Conservation (phyloP, 2,113 vertebrate species). For the Grammomys dolichurus region DNA sequence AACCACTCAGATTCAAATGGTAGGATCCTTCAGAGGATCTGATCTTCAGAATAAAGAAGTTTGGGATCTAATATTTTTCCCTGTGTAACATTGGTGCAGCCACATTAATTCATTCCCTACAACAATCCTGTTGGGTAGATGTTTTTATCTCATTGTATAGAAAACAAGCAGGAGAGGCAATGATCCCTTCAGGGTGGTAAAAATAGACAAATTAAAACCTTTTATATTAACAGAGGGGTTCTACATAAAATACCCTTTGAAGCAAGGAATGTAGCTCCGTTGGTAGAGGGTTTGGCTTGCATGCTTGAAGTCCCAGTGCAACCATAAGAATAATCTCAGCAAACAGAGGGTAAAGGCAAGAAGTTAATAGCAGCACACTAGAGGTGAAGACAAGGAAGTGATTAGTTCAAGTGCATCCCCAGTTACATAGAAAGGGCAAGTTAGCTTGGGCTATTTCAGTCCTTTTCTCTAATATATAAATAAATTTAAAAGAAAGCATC, state of each 20-base stretch:
- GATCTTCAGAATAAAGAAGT: constrained; percentile 4
- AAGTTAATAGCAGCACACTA: neutral
- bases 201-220: neutral
- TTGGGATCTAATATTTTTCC: neutral
- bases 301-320: neutral
- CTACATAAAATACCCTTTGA: neutral
- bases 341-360: neutral
- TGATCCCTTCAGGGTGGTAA: neutral
- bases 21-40: neutral
- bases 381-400: neutral
- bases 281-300: neutral
- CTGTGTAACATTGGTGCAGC: neutral
- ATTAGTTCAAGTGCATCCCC: neutral
- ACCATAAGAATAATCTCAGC: neutral
- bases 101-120: neutral
- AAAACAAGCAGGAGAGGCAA: neutral
- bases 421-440: neutral
- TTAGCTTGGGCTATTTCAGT: neutral
- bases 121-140: neutral
- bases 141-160: neutral
- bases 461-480: neutral
- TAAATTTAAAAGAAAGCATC: neutral
- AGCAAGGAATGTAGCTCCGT: neutral
- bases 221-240: neutral
- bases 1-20: neutral